Evolutionary conservation across 2,113 vertebrate species (phyloP), one percentile per base, ranked within the genome.

Genomic region (Axis porcinus): DNA sequence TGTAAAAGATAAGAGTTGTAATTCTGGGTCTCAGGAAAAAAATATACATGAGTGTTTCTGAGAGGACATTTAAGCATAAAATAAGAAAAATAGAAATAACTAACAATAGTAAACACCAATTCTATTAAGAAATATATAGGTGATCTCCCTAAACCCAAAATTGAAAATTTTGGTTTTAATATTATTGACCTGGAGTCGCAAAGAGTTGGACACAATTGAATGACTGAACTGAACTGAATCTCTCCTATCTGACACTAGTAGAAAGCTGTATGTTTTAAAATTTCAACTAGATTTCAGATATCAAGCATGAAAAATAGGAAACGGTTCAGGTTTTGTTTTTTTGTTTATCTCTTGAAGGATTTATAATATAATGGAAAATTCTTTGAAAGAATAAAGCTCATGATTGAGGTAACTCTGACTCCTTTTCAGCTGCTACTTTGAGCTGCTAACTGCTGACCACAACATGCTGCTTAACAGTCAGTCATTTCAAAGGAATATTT

Each of bases 1-100:
- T 93, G 27, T 88, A 83, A 92, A 92, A 82, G 93, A 96, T 67
- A 79, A 43, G 74, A 92, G 94, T 70, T 89, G 64, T 91, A 86
- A 89, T 92, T 84, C 58, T 92, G 60, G 19, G 36, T 88, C 87
- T 78, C 28, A 55, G 93, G 64, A 97, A 28, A 97, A 84, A 96
- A 94, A 83, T n/a, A 50, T 9, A 19, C 21, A 19, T 15, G 64
- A 90, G 45, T 30, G 4, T 78, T 95, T 92, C 54, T 78, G 95
- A 88, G 43, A 90, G 90, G 94, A 82, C 33, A 91, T 88, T 95
- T 86, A 95, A 91, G 52, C 2, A 40, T 27, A 17, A 88, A 94
- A 50, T 74, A 95, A 83, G 43, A 70, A 92, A 95, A 84, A 74
- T 47, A 85, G 55, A 92, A 97, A 90, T 33, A 92, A 67, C n/a